Evolutionary conservation across 2,888 invertebrate genomes (phyloP).

Genomic region (Cephus pulcher): DNA sequence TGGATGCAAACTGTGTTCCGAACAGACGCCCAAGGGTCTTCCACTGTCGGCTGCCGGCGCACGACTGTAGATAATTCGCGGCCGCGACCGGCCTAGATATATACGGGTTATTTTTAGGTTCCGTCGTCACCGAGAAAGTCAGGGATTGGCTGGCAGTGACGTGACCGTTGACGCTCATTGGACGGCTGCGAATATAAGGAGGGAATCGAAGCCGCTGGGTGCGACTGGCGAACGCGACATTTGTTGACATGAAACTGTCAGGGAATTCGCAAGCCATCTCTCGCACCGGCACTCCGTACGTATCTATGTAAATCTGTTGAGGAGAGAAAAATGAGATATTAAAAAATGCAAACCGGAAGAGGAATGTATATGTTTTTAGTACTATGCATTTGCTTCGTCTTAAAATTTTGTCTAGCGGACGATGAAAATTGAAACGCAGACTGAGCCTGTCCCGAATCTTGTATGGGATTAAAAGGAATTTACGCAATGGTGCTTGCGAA

Average conservation of each 20-base stretch:
- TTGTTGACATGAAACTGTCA: constrained; percentile 64
- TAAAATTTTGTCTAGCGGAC: neutral
- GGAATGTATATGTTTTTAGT: neutral
- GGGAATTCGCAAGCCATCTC: constrained; percentile 25
- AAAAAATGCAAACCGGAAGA: neutral
- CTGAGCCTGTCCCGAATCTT: neutral
- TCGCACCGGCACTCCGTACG: neutral
- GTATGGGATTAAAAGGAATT: neutral
- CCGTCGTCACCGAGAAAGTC: constrained; percentile 48
- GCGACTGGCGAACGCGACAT: constrained; percentile 45
- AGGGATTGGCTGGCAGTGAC: constrained; percentile 53
- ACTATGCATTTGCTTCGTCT: neutral
- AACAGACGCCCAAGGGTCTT: constrained; percentile 28
- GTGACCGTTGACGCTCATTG: constrained; percentile 42
- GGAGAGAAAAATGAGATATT: neutral
- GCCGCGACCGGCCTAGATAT: constrained; percentile 64
- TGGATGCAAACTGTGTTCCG: constrained; percentile 20
- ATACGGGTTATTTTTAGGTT: constrained; percentile 61
- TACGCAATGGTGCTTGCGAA: neutral
- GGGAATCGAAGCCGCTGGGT: constrained; percentile 39
- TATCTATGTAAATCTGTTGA: neutral
- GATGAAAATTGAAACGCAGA: neutral
- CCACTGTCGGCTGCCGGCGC: constrained; percentile 61
- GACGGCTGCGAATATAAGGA: constrained; percentile 41
- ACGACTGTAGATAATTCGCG: constrained; percentile 61